Base-by-base conservation (phyloP, 92 coral and sea anemone genomes). In the Pocillopora meandrina region DNA sequence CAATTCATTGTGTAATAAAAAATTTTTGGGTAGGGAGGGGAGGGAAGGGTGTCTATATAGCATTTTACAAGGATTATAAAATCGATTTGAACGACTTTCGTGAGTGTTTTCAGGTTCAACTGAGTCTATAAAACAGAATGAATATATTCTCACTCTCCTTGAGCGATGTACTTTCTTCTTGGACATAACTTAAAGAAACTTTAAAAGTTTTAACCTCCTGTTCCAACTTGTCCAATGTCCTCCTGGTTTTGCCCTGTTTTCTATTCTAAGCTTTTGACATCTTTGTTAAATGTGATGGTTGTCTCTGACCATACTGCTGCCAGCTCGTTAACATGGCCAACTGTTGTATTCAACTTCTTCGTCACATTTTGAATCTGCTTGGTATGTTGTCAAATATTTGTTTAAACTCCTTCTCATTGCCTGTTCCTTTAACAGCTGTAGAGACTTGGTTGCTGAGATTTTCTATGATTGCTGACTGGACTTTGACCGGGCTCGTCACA, bases 371-470 rank as follows among this genome's bases (percentile, higher is more conserved):
- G 55, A 58, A 84, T 69, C 17, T 71, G 52, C 3, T 61, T 16
- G n/a, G 76, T 19, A 1, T 82, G 65, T 73, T 82, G 19, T 78
- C 72, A 31, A 83, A 74, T 34, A 74, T 58, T 36, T 77, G 60
- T 68, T 84, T 66, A 76, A 77, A 59, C n/a, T 84, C 47, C 58
- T 76, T n/a, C 23, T 76, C 59, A 23, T 76, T 65, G 36, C 67
- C 74, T 66, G 66, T 61, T 42, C 72, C 84, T 56, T 82, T 64
- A 20, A 87, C 78, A 42, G 86, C 66, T 31, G 75, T 67, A 21
- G 84, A 61, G 8, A 91, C 76, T 67, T 93, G 90, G 2, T 79
- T 70, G 75, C 92, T 89, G 21, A 93, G 88, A 63, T 89, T 91
- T 68, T 90, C 88, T 52, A 92, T 87, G 56, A 89, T 36, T 78